Evolutionary conservation across 1,140 invertebrate species (phyloP).

Genomic region (Drosophila micromelanica): DNA sequence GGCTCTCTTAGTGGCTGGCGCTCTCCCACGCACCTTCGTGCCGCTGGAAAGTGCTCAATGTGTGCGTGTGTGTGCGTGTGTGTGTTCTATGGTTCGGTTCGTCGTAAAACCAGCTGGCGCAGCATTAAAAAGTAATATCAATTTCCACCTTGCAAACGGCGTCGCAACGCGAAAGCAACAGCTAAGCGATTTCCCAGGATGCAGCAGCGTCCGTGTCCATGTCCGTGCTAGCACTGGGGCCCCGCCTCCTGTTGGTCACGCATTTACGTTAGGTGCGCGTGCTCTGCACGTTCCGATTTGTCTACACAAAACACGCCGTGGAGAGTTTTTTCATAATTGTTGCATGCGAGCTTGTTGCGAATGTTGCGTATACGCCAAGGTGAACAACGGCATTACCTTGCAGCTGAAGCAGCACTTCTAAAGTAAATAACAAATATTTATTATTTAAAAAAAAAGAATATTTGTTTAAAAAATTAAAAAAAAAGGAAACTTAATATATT

Average conservation of each 20-base stretch:
- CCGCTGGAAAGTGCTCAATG: slow-evolving; percentile 20
- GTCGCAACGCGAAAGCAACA: slow-evolving; percentile 71
- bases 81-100: slow-evolving; percentile 6
- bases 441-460: background rate
- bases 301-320: slow-evolving; percentile 51
- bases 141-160: slow-evolving; percentile 77
- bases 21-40: slow-evolving; percentile 29
- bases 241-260: slow-evolving; percentile 66
- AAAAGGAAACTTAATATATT: too few species aligned
- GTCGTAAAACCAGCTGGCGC: slow-evolving; percentile 72
- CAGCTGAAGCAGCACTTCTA: background rate
- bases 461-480: too few species aligned
- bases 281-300: slow-evolving; percentile 56
- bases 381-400: slow-evolving; percentile 20
- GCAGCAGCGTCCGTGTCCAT: slow-evolving; percentile 50
- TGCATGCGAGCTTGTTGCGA: slow-evolving; percentile 54
- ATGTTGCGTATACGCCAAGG: slow-evolving; percentile 41
- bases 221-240: slow-evolving; percentile 36
- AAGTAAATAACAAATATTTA: background rate
- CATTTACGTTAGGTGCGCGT: slow-evolving; percentile 69
- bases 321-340: slow-evolving; percentile 73
- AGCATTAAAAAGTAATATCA: slow-evolving; percentile 83
- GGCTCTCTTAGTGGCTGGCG: slow-evolving; percentile 26
- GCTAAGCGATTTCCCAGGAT: slow-evolving; percentile 82
- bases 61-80: slow-evolving; percentile 15